These are phyloP conservation scores for Myripristis murdjan DNA, from an alignment of 2,797 vertebrate species.

Conservation along the genomic window DNA sequence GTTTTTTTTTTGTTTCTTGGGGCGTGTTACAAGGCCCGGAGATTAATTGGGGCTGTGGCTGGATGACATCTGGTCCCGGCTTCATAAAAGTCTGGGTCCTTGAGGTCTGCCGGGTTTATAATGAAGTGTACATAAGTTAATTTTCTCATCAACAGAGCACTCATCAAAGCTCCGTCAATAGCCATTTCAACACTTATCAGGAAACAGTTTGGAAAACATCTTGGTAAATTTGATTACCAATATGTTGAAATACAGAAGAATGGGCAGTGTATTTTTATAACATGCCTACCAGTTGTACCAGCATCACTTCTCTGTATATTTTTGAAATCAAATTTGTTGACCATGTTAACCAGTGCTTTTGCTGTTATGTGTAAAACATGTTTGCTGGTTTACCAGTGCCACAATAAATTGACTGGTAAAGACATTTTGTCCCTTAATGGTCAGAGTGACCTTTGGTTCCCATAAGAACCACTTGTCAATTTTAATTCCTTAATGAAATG, in stretches of 20 bases:
- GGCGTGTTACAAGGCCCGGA: conserved; percentile 84
- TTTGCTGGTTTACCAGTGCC: background rate
- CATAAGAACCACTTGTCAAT: background rate
- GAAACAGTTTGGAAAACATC: conserved; percentile 40
- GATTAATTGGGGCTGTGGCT: conserved; percentile 93
- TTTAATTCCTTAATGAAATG: background rate
- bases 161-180: conserved; percentile 82
- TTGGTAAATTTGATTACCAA: conserved; percentile 60
- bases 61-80: conserved; percentile 87
- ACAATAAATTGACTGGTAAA: background rate
- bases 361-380: too few relatives aligned
- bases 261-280: conserved; percentile 6
- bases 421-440: background rate
- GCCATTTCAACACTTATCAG: conserved; percentile 57
- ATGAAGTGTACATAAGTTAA: conserved; percentile 95
- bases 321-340: too few relatives aligned
- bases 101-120: conserved; percentile 86
- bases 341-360: too few relatives aligned
- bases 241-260: conserved; percentile 10
- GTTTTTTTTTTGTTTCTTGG: conserved; percentile 75
- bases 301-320: too few relatives aligned
- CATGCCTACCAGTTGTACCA: background rate
- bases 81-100: conserved; percentile 84
- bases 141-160: conserved; percentile 91
- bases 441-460: background rate